Conservation (phyloP, 2,113 vertebrate species). For the Genyomyrus donnyi region DNA sequence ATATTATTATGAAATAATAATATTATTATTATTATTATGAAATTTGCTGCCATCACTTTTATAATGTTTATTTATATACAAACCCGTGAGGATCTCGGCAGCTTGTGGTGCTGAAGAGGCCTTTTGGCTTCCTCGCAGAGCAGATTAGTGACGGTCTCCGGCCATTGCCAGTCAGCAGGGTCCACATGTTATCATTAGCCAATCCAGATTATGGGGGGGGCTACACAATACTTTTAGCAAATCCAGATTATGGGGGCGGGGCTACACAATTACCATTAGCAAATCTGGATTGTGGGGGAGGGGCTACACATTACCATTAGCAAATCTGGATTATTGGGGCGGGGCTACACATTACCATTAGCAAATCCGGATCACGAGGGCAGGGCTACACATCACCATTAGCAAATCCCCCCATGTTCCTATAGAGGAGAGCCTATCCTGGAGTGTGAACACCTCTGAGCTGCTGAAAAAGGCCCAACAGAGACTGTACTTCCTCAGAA, state of each 20-base stretch:
- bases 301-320: neutral
- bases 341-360: no score
- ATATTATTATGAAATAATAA: neutral
- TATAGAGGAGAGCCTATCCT: no score
- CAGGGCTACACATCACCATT: no score
- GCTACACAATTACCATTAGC: neutral
- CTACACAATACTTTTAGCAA: neutral
- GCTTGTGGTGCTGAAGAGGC: neutral
- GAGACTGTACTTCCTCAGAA: no score
- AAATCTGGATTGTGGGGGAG: neutral
- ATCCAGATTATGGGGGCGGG: neutral
- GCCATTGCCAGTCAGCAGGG: neutral
- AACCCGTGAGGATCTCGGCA: neutral
- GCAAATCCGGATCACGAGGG: no score
- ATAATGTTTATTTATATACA: neutral
- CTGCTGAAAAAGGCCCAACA: no score
- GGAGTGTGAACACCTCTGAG: no score
- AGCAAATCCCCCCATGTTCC: no score
- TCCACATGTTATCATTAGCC: neutral
- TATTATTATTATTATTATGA: constrained; percentile 1
- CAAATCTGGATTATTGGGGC: neutral
- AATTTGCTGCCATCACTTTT: neutral
- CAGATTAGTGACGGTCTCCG: neutral
- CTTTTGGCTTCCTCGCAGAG: neutral
- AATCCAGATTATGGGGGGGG: neutral